phyloP scores from a whole-genome alignment of 2,113 vertebrate genomes.

The Trichechus manatus region DNA sequence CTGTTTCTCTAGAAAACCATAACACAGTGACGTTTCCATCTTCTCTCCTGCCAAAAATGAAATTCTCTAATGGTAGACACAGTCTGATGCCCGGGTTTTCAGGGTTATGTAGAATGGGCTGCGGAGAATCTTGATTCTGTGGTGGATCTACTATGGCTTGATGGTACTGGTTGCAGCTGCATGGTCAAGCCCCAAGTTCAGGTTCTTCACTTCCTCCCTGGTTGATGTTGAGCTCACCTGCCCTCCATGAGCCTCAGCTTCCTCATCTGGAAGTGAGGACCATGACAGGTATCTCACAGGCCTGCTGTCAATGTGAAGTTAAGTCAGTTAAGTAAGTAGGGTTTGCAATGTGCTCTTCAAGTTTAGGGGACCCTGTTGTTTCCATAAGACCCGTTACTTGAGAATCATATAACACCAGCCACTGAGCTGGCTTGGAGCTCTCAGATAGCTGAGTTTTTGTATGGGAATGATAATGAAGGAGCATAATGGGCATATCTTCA shows the following conservation, averaged over 20 bases:
- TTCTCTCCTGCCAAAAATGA: not conserved
- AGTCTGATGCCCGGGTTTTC: not conserved
- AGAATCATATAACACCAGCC: not conserved
- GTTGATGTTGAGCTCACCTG: too few species aligned
- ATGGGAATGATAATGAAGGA: not conserved
- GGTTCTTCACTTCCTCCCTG: not conserved
- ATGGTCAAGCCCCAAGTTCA: not conserved
- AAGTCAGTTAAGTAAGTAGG: not conserved
- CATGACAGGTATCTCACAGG: not conserved
- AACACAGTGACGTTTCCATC: too few species aligned
- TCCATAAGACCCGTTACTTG: not conserved
- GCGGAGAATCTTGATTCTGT: not conserved
- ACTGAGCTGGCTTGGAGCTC: not conserved
- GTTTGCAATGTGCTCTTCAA: not conserved
- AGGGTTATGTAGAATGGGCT: not conserved
- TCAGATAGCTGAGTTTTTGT: not conserved
- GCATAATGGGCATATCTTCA: not conserved
- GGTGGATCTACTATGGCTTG: not conserved
- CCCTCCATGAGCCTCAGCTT: not conserved
- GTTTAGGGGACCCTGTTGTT: not conserved
- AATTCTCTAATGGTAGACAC: not conserved
- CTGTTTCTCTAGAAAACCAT: too few species aligned
- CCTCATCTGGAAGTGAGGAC: not conserved
- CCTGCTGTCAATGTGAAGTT: not conserved
- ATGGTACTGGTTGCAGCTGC: not conserved